Percentiles rank a stretch among this genome's conserved stretches.
phyloP scores from a whole-genome alignment of 1,140 invertebrate genomes.

The Lutraria rhynchaena region DNA sequence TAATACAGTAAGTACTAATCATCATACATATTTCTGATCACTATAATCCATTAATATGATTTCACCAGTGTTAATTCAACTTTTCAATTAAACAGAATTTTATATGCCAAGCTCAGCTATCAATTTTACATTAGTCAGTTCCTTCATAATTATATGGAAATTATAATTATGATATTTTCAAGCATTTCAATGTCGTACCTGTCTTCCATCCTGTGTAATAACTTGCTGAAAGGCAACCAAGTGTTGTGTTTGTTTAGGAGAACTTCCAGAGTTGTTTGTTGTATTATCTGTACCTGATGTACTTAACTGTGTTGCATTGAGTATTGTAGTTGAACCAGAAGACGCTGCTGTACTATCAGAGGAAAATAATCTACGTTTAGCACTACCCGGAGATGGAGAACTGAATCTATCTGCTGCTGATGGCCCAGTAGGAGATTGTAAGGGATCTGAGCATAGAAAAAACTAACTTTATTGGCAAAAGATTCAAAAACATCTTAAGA shows the following conservation, averaged over 20 bases:
- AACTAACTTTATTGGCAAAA: too few relatives aligned
- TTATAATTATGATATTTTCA: too few relatives aligned
- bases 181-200: conserved; percentile 70
- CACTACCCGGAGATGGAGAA: conserved; percentile 80
- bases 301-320: neutral
- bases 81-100: too few relatives aligned
- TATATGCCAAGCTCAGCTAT: too few relatives aligned
- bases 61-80: too few relatives aligned
- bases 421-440: conserved; percentile 78
- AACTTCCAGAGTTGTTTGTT: neutral
- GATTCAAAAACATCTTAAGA: too few relatives aligned
- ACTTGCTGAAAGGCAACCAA: conserved; percentile 74
- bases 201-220: conserved; percentile 75
- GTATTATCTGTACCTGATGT: too few relatives aligned
- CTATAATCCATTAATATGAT: too few relatives aligned
- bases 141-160: too few relatives aligned
- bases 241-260: conserved; percentile 37
- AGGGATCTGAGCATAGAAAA: conserved; percentile 74
- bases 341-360: neutral
- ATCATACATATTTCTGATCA: too few relatives aligned
- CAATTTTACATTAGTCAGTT: too few relatives aligned
- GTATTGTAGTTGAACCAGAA: neutral
- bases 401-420: conserved; percentile 80
- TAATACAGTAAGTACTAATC: too few relatives aligned
- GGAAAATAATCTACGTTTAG: conserved; percentile 80